Conservation (phyloP, 2,888 invertebrate species). For the Latheticus oryzae region DNA sequence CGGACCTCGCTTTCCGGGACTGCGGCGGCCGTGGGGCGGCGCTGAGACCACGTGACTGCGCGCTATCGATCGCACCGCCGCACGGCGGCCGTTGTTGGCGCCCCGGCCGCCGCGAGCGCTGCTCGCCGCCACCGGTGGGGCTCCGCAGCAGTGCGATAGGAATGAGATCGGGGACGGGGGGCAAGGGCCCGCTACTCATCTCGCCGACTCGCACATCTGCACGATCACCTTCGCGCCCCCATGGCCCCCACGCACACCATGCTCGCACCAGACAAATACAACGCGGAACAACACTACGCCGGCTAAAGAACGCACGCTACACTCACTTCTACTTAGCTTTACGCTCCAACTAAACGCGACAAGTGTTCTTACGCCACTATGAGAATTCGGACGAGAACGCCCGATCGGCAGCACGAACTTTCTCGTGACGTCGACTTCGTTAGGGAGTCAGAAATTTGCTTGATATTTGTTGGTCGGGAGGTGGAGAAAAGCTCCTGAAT, state of each 20-base stretch:
- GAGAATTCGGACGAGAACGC: conserved; percentile 56
- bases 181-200: conserved; percentile 62
- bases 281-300: conserved; percentile 31
- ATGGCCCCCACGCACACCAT: conserved; percentile 20
- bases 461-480: conserved; percentile 59
- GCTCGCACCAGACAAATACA: conserved; percentile 37
- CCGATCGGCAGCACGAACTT: conserved; percentile 46
- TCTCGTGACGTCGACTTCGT: conserved; percentile 51
- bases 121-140: conserved; percentile 59
- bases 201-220: conserved; percentile 51
- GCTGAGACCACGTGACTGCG: conserved; percentile 64
- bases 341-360: conserved; percentile 57
- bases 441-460: conserved; percentile 56
- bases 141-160: conserved; percentile 63
- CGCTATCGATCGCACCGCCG: conserved; percentile 63
- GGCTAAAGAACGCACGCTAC: conserved; percentile 45
- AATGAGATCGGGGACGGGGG: conserved; percentile 65
- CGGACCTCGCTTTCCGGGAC: conserved; percentile 64
- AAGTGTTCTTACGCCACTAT: conserved; percentile 58
- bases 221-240: conserved; percentile 39
- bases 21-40: conserved; percentile 63
- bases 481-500: conserved; percentile 47
- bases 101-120: conserved; percentile 63
- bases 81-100: no score
- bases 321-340: conserved; percentile 51